A percentile compares a stretch with the other conserved stretches of the same genome.
phyloP scores from a whole-genome alignment of 2,113 vertebrate species.

The Bos indicus region DNA sequence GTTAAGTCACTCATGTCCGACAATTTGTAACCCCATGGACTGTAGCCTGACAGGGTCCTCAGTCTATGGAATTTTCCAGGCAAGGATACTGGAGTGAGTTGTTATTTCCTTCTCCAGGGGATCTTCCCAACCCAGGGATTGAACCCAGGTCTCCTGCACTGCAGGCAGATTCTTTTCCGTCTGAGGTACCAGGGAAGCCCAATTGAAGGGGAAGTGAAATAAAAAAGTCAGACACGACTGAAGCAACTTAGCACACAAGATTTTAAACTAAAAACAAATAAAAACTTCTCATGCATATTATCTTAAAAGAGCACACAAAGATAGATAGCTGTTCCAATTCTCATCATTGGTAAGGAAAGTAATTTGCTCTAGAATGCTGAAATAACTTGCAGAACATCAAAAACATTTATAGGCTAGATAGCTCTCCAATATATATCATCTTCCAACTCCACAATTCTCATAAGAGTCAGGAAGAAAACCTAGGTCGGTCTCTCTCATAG shows the following conservation, averaged over 20 bases:
- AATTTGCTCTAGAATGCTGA: neutral
- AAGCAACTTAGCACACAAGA: neutral
- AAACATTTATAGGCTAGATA: neutral
- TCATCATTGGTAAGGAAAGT: neutral
- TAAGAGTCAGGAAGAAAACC: neutral
- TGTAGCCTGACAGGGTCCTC: neutral
- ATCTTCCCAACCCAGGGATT: neutral
- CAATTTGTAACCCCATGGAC: neutral
- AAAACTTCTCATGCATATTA: neutral
- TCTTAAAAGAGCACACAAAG: neutral
- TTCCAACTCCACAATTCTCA: neutral
- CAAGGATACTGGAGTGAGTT: neutral
- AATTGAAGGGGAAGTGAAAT: neutral
- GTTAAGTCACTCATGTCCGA: neutral
- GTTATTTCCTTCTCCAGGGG: neutral
- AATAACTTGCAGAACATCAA: neutral
- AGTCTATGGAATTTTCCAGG: neutral
- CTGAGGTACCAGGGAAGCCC: neutral
- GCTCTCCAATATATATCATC: neutral
- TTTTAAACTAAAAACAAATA: neutral
- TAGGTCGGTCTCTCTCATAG: neutral
- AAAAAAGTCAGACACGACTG: neutral
- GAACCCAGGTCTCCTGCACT: neutral
- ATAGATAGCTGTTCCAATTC: neutral
- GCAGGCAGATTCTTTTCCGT: neutral